These are phyloP conservation scores for Eremophila alpestris DNA, from an alignment of 2,797 vertebrate species.

Conservation along the genomic window DNA sequence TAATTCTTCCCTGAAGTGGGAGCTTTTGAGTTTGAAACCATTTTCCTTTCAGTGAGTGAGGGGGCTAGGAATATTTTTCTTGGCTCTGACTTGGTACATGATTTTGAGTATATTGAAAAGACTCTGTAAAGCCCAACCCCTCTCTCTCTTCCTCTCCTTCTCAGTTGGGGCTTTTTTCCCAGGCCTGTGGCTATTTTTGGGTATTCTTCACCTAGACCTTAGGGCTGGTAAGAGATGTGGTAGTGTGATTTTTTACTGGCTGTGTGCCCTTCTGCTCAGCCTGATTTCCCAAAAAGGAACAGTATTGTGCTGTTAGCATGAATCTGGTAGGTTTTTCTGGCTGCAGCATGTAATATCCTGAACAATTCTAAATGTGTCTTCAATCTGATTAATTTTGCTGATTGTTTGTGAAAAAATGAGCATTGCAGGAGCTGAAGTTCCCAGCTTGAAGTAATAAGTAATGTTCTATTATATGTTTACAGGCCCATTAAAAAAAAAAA, in stretches of 20 bases:
- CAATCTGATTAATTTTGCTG: background rate
- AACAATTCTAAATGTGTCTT: background rate
- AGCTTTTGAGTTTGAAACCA: background rate
- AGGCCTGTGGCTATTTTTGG: background rate
- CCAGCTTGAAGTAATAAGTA: background rate
- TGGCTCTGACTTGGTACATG: background rate
- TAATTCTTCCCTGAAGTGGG: background rate
- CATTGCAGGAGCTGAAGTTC: background rate
- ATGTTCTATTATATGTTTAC: background rate
- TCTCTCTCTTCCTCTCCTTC: background rate
- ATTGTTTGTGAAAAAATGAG: background rate
- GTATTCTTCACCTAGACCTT: background rate
- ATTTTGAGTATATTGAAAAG: background rate
- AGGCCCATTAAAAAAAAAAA: background rate
- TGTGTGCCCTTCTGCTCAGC: background rate
- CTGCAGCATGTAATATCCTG: background rate
- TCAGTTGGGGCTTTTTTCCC: background rate
- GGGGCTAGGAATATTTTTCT: background rate
- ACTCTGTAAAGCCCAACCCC: background rate
- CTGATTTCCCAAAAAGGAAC: background rate
- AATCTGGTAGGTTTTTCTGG: background rate
- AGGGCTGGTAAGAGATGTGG: background rate
- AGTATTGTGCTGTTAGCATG: background rate
- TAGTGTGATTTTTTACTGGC: background rate
- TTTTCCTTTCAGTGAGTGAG: background rate